phyloP scores from a whole-genome alignment of 2,888 invertebrate genomes.

The Rutpela maculata region DNA sequence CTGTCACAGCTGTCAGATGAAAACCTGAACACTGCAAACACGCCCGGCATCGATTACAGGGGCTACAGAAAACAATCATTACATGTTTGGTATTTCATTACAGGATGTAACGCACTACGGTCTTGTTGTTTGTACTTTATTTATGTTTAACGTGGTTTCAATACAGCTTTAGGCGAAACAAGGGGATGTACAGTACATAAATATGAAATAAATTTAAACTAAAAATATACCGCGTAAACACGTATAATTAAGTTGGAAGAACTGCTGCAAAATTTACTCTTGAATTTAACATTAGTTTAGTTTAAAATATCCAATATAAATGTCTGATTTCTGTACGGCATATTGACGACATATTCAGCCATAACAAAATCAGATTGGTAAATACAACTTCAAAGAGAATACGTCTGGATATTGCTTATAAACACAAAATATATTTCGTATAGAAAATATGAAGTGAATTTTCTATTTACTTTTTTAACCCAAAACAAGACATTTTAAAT shows the following conservation, averaged over 20 bases:
- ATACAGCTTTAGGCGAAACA: background rate
- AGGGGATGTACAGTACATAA: background rate
- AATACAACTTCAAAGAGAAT: too few species aligned
- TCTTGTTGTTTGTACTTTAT: background rate
- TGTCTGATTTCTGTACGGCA: too few species aligned
- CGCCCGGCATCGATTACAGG: slow-evolving; percentile 50
- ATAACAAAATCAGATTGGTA: too few species aligned
- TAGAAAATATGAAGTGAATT: too few species aligned
- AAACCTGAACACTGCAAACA: slow-evolving; percentile 49
- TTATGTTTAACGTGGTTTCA: slow-evolving; percentile 6
- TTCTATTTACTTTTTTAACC: too few species aligned
- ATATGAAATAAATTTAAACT: background rate
- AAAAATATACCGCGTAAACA: background rate
- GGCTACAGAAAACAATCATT: slow-evolving; percentile 53
- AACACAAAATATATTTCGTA: too few species aligned
- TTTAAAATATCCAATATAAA: too few species aligned
- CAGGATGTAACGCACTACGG: slow-evolving; percentile 6
- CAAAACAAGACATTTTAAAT: too few species aligned
- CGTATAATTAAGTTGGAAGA: background rate
- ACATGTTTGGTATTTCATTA: slow-evolving; percentile 42
- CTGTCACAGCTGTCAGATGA: slow-evolving; percentile 59
- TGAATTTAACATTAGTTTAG: too few species aligned
- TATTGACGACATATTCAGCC: too few species aligned
- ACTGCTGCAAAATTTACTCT: background rate
- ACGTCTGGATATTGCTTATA: too few species aligned